Evolutionary conservation across 2,113 vertebrate genomes (phyloP).

Genomic region (Egretta garzetta): DNA sequence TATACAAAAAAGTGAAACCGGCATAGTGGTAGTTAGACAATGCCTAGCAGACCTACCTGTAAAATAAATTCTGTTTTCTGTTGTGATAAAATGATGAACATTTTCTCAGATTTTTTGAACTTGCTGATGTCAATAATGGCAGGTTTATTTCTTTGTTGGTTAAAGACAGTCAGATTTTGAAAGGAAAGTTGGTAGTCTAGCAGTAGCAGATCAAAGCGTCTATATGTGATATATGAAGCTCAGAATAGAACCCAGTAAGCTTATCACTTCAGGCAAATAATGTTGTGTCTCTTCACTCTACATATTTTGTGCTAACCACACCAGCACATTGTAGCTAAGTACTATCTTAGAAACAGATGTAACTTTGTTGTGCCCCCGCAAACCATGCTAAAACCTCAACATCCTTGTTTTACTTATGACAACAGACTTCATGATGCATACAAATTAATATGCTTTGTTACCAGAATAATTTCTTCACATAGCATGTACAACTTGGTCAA

Average conservation of each 20-base stretch:
- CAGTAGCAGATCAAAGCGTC: slow-evolving; percentile 58
- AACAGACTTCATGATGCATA: slow-evolving; percentile 15
- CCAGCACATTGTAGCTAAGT: slow-evolving; percentile 11
- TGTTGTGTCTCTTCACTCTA: slow-evolving; percentile 56
- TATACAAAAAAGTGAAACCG: not conserved
- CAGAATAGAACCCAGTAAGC: slow-evolving; percentile 24
- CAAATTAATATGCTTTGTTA: not conserved
- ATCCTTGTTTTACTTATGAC: slow-evolving; percentile 63
- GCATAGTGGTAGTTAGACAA: not conserved
- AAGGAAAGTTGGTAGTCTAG: slow-evolving; percentile 16
- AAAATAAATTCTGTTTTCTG: not conserved
- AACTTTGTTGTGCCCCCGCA: slow-evolving; percentile 72
- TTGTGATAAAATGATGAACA: not conserved
- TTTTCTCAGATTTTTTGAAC: not conserved
- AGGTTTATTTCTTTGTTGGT: not conserved
- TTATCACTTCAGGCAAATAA: slow-evolving; percentile 33
- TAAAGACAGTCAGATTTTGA: slow-evolving; percentile 56
- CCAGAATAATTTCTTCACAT: not conserved
- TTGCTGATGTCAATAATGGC: not conserved
- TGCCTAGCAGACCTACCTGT: not conserved
- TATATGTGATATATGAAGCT: not conserved
- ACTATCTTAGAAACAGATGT: slow-evolving; percentile 66
- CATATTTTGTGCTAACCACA: slow-evolving; percentile 70
- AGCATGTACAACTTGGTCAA: not conserved
- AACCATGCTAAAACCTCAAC: slow-evolving; percentile 79